Evolutionary conservation across 1,140 invertebrate genomes (phyloP).

Genomic region (Ganaspis sp.): DNA sequence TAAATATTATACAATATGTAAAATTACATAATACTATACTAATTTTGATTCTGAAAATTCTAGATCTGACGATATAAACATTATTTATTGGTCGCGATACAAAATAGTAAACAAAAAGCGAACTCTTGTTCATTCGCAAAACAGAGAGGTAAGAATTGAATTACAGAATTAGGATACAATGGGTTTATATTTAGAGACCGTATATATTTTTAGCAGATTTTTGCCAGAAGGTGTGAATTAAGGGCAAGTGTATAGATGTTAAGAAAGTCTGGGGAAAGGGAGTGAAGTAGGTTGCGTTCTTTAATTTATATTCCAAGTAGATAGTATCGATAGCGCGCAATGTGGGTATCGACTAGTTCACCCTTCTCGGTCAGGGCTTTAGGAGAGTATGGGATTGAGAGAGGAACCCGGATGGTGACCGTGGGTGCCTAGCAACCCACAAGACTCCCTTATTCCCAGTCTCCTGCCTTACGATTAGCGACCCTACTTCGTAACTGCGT

Average conservation of each 20-base stretch:
- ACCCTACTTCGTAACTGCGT: constrained; percentile 63
- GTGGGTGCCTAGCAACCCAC: constrained; percentile 64
- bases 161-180: too few relatives aligned
- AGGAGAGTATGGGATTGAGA: constrained; percentile 41
- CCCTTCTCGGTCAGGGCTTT: constrained; percentile 58
- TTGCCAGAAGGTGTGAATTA: not conserved
- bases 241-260: not conserved
- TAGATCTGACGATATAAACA: too few relatives aligned
- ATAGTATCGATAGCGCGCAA: constrained; percentile 6
- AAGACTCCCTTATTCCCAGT: constrained; percentile 57
- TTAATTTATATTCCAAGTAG: constrained; percentile 19
- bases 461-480: constrained; percentile 64
- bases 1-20: too few relatives aligned
- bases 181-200: too few relatives aligned
- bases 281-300: not conserved
- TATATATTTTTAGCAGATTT: not conserved
- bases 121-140: too few relatives aligned
- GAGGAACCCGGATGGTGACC: constrained; percentile 54
- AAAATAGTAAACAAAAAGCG: too few relatives aligned
- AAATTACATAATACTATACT: too few relatives aligned
- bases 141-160: too few relatives aligned
- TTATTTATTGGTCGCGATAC: too few relatives aligned
- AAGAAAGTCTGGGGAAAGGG: not conserved
- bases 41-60: too few relatives aligned
- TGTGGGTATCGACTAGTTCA: constrained; percentile 36